These are phyloP conservation scores for Caenorhabditis panamensis DNA, from an alignment of 2,888 invertebrate genomes.

Conservation along the genomic window DNA sequence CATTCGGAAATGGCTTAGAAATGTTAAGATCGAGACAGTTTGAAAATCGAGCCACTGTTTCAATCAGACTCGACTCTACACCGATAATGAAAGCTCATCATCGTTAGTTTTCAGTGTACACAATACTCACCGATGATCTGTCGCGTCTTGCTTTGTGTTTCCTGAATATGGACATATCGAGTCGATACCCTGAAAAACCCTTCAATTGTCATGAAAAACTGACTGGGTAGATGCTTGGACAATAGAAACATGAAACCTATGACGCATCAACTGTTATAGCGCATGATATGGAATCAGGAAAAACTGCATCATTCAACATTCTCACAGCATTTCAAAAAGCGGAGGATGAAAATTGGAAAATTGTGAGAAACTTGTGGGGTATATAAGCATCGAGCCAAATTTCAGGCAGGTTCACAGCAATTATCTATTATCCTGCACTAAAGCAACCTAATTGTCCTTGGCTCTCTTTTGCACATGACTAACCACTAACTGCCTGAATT, in stretches of 20 bases:
- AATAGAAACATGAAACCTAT: too few relatives aligned
- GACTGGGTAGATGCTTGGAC: too few relatives aligned
- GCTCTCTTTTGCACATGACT: background rate
- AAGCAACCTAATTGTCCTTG: background rate
- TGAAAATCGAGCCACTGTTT: too few relatives aligned
- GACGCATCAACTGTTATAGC: too few relatives aligned
- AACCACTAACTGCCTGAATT: background rate
- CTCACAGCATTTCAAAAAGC: background rate
- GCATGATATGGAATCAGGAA: background rate
- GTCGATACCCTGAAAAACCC: too few relatives aligned
- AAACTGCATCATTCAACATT: background rate
- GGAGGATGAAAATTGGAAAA: background rate
- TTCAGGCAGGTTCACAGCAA: background rate
- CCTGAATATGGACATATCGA: slow-evolving; percentile 47
- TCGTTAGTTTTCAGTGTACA: too few relatives aligned
- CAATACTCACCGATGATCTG: slow-evolving; percentile 36
- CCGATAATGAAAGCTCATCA: too few relatives aligned
- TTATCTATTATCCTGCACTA: slow-evolving; percentile 1
- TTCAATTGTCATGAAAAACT: too few relatives aligned
- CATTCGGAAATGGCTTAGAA: too few relatives aligned
- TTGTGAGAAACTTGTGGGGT: background rate
- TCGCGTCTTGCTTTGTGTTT: slow-evolving; percentile 15
- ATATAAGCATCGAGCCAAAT: background rate
- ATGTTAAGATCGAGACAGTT: too few relatives aligned
- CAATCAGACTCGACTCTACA: too few relatives aligned